These are phyloP conservation scores for Dascyllus trimaculatus DNA, from an alignment of 2,113 vertebrate species.

Conservation along the genomic window DNA sequence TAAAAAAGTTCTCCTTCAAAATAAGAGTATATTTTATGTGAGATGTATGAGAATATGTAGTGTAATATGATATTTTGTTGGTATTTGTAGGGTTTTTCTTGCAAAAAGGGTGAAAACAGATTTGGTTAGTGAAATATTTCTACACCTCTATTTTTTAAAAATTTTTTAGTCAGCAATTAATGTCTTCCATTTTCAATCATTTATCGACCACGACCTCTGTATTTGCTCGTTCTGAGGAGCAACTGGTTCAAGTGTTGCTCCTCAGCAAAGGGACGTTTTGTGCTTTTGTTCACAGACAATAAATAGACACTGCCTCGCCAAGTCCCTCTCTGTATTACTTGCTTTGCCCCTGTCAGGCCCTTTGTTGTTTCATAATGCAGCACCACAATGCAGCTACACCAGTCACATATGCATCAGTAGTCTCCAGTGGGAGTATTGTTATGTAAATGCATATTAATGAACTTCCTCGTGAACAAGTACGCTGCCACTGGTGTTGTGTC, in stretches of 20 bases:
- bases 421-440: constrained; percentile 67
- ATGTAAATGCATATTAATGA: constrained; percentile 75
- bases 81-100: too few species aligned
- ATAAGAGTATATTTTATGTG: neutral
- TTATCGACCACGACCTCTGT: neutral
- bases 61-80: too few species aligned
- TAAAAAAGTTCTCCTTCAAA: too few species aligned
- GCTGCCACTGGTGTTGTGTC: constrained; percentile 29
- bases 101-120: too few species aligned
- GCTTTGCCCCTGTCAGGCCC: constrained; percentile 51
- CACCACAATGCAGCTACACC: constrained; percentile 52
- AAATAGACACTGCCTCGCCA: constrained; percentile 49
- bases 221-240: constrained; percentile 26
- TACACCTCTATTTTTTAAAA: neutral
- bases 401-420: constrained; percentile 60
- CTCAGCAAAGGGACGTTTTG: constrained; percentile 13
- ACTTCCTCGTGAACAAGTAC: constrained; percentile 51
- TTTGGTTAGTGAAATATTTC: too few species aligned
- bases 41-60: neutral
- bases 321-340: constrained; percentile 53
- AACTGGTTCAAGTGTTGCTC: constrained; percentile 10
- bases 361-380: constrained; percentile 66
- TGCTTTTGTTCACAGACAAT: constrained; percentile 48
- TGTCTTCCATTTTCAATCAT: neutral
- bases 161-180: neutral